These are phyloP conservation scores for Globodera ellingtonae DNA, from an alignment of 1,140 invertebrate species.

Conservation along the genomic window DNA sequence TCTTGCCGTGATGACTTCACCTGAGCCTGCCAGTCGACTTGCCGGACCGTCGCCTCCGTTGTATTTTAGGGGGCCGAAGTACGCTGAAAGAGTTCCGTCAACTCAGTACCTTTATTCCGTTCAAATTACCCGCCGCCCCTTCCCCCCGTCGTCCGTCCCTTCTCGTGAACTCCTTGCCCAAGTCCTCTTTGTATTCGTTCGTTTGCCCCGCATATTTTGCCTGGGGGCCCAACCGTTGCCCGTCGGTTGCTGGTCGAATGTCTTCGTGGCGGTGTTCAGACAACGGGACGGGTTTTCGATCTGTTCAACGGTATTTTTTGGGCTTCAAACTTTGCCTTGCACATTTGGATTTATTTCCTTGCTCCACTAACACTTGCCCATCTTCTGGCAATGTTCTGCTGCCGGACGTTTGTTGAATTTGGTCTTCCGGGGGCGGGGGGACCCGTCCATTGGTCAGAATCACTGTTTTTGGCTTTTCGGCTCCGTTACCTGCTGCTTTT, in stretches of 20 bases:
- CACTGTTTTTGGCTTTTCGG: slow-evolving; percentile 19
- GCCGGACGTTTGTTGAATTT: not conserved
- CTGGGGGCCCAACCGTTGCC: slow-evolving; percentile 33
- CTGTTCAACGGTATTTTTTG: slow-evolving; percentile 2
- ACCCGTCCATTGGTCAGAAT: slow-evolving; percentile 29
- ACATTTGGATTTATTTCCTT: slow-evolving; percentile 15
- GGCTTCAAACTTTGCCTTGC: not conserved
- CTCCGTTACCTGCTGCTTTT: not conserved
- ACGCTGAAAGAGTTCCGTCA: not conserved
- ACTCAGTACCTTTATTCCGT: not conserved
- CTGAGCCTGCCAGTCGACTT: not conserved
- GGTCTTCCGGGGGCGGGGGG: not conserved
- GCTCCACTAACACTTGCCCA: not conserved
- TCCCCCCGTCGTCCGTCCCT: not conserved
- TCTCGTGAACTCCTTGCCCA: slow-evolving; percentile 22
- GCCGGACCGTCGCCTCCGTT: not conserved
- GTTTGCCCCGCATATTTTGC: slow-evolving; percentile 35
- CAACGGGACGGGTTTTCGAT: not conserved
- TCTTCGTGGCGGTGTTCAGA: slow-evolving; percentile 29
- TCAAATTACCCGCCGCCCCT: not conserved
- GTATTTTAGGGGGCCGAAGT: not conserved
- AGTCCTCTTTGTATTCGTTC: slow-evolving; percentile 43
- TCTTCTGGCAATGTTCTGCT: not conserved
- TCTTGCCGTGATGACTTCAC: not conserved
- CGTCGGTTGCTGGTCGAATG: slow-evolving; percentile 22